phyloP scores from a whole-genome alignment of 2,888 invertebrate species.

The Drosophila parthenogenetica region DNA sequence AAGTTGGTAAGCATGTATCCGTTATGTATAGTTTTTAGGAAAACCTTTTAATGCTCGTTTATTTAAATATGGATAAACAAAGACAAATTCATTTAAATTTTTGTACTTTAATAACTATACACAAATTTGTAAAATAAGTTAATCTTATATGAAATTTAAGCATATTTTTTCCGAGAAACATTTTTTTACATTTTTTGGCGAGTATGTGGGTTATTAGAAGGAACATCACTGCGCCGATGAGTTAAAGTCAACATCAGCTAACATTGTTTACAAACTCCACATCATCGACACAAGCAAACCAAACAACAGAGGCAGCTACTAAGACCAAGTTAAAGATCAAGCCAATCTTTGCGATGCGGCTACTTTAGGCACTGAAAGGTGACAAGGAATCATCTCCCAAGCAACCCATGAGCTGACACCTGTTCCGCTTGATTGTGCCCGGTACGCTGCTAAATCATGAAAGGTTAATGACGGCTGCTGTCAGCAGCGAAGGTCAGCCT shows the following conservation, averaged over 20 bases:
- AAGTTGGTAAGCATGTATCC: too few species aligned
- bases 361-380: background rate
- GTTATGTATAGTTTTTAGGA: too few species aligned
- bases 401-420: slow-evolving; percentile 52
- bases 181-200: background rate
- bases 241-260: slow-evolving; percentile 44
- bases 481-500: slow-evolving; percentile 76
- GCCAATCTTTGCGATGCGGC: background rate
- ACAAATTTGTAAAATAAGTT: too few species aligned
- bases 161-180: too few species aligned
- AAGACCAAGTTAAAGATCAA: slow-evolving; percentile 59
- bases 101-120: too few species aligned
- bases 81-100: too few species aligned
- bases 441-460: slow-evolving; percentile 68
- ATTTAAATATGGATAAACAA: too few species aligned
- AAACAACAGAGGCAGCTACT: background rate
- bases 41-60: too few species aligned
- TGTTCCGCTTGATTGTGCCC: slow-evolving; percentile 77
- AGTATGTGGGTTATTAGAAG: slow-evolving; percentile 59
- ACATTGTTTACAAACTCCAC: slow-evolving; percentile 35
- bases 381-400: slow-evolving; percentile 6
- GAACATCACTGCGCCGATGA: slow-evolving; percentile 31
- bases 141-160: too few species aligned
- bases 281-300: slow-evolving; percentile 34
- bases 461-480: slow-evolving; percentile 81